Evolutionary conservation across 2,888 invertebrate species (phyloP).

Genomic region (Machimus rusticus): DNA sequence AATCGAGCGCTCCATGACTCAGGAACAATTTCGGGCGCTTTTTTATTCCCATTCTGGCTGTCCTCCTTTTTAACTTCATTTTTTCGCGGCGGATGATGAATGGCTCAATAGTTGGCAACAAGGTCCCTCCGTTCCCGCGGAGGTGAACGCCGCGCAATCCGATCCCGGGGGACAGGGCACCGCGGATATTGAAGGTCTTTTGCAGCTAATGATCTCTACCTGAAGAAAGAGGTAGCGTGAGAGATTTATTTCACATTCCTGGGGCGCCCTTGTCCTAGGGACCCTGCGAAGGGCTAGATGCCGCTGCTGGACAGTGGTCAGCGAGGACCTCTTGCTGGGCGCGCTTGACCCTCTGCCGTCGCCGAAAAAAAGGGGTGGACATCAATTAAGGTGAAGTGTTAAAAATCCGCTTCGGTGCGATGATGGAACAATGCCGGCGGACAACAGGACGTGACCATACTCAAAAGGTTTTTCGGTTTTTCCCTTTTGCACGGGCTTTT

Average conservation of each 20-base stretch:
- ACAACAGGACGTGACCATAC: slow-evolving; percentile 36
- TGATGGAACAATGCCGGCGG: slow-evolving; percentile 30
- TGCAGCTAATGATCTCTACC: slow-evolving; percentile 32
- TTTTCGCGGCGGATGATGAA: slow-evolving; percentile 35
- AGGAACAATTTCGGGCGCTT: not conserved
- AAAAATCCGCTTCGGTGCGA: slow-evolving; percentile 30
- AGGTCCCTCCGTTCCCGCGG: not conserved
- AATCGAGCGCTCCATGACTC: slow-evolving; percentile 23
- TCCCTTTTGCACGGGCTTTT: not conserved
- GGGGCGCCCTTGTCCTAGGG: not conserved
- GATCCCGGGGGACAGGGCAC: not conserved
- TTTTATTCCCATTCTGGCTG: not conserved
- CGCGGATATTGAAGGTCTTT: slow-evolving; percentile 36
- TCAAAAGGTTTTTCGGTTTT: not conserved
- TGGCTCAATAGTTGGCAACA: slow-evolving; percentile 22
- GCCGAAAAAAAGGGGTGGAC: slow-evolving; percentile 14
- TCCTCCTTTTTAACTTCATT: slow-evolving; percentile 11
- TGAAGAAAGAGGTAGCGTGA: slow-evolving; percentile 28
- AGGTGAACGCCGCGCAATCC: slow-evolving; percentile 1
- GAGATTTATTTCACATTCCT: slow-evolving; percentile 26
- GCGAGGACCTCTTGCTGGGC: not conserved
- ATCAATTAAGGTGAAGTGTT: slow-evolving; percentile 42
- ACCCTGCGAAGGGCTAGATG: not conserved
- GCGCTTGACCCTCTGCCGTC: slow-evolving; percentile 3
- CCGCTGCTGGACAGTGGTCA: slow-evolving; percentile 30